Base-by-base conservation (phyloP, 2,797 vertebrate genomes). In the Lacerta agilis region DNA sequence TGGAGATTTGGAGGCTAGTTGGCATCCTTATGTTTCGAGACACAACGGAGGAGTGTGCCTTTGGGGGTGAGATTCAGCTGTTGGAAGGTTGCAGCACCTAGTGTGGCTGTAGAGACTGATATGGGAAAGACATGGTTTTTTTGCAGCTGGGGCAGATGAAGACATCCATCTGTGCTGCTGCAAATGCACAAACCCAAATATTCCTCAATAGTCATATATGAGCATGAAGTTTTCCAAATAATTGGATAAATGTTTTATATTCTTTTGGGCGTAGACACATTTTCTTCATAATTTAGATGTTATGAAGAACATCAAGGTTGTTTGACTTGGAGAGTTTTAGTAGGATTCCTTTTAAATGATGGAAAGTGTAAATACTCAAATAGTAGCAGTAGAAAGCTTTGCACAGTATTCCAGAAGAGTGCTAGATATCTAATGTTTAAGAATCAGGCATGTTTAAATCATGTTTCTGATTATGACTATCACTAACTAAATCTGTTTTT, bases 371-470 rank as follows among this genome's bases (percentile, higher is more conserved):
- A 4, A 33, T 25, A 66, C 10, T 45, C 8, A 36, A n/a, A 86
- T 9, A 20, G 67, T 38, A 41, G 4, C 49, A n/a, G 25, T n/a
- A 55, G 29, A 29, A 9, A 25, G 13, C 36, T 36, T 79, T 49
- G 71, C 27, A 33, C 55, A 73, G 69, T 66, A 10, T n/a, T 79
- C 45, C 23, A 80, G 1, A 0, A 67, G 87, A 67, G 61, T 0
- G 13, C 79, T 69, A 77, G 1, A 27, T 81, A 64, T 10, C 41
- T 89, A 15, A 18, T 77, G 55, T 72, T 83, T 45, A 0, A 72
- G 91, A 91, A 6, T 90, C 4, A 83, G 77, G 36, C 13, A 88
- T 11, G 27, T 58, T 83, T 36, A 78, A 43, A 79, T 49, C 71
- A n/a, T 0, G 18, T 15, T 69, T 58, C 27, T 38, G 36, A 43